Conservation (phyloP, 2,113 vertebrate genomes). For the Drymodes brunneopygia region DNA sequence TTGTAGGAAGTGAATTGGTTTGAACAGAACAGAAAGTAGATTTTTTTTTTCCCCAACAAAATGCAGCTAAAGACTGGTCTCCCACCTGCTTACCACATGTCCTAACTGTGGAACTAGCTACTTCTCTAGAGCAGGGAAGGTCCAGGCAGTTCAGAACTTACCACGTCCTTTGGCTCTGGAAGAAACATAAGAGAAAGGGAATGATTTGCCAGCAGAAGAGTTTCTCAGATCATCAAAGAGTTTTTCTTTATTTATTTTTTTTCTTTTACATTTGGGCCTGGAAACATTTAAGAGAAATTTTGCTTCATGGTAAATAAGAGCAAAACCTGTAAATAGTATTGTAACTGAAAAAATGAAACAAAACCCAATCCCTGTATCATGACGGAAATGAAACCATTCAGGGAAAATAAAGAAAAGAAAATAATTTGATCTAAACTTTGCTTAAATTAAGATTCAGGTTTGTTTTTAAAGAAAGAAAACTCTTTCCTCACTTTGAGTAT, state of each 20-base stretch:
- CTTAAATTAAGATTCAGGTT: slow-evolving; percentile 66
- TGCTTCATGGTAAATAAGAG: slow-evolving; percentile 12
- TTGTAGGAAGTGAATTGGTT: slow-evolving; percentile 2
- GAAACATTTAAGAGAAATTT: slow-evolving; percentile 49
- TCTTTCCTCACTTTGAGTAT: slow-evolving; percentile 25
- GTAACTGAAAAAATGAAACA: background rate
- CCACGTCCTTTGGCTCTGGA: slow-evolving; percentile 42
- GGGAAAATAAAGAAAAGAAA: slow-evolving; percentile 55
- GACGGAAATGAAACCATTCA: background rate
- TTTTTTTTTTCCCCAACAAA: background rate
- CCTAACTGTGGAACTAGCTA: background rate
- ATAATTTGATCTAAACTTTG: slow-evolving; percentile 44
- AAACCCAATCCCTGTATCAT: background rate
- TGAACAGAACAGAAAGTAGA: background rate
- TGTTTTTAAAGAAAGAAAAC: slow-evolving; percentile 66
- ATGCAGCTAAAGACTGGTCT: background rate
- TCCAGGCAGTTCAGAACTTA: slow-evolving; percentile 9
- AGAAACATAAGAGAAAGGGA: background rate
- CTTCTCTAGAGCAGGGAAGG: slow-evolving; percentile 15
- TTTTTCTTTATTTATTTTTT: background rate
- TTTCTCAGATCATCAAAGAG: slow-evolving; percentile 58
- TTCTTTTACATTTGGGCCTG: background rate
- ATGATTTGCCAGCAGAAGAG: slow-evolving; percentile 46
- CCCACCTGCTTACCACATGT: slow-evolving; percentile 49
- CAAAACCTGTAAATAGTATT: background rate